phyloP scores from a whole-genome alignment of 53 echinoderm and acorn worm genomes.

The Temnopleurus reevesii region DNA sequence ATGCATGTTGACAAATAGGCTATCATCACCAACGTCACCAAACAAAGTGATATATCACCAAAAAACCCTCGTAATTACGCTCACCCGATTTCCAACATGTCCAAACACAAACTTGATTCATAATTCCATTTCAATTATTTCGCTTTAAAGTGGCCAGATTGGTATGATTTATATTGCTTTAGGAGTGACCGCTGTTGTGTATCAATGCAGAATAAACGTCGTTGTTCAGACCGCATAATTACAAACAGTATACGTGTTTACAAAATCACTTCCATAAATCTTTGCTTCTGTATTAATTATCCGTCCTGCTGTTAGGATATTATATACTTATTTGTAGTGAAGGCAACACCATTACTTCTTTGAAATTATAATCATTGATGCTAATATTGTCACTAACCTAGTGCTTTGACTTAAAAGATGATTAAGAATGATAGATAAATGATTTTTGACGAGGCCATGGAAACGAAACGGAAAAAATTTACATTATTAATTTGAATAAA shows the following conservation, averaged over 20 bases:
- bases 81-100: neutral
- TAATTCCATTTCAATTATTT: neutral
- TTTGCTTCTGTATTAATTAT: neutral
- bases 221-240: neutral
- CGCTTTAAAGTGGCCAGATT: neutral
- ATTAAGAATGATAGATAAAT: no score
- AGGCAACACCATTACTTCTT: no score
- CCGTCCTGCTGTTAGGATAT: no score
- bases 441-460: no score
- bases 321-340: no score
- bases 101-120: neutral
- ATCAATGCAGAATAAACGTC: neutral
- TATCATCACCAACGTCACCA: neutral
- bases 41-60: neutral
- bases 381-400: no score
- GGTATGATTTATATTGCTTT: neutral
- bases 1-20: neutral
- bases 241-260: neutral
- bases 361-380: no score
- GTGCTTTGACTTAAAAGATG: no score
- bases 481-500: no score
- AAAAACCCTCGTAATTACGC: neutral
- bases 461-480: no score
- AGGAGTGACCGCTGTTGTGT: neutral
- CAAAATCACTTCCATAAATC: neutral